Evolutionary conservation across 2,888 invertebrate genomes (phyloP).

Genomic region (Brachypterus glaber): DNA sequence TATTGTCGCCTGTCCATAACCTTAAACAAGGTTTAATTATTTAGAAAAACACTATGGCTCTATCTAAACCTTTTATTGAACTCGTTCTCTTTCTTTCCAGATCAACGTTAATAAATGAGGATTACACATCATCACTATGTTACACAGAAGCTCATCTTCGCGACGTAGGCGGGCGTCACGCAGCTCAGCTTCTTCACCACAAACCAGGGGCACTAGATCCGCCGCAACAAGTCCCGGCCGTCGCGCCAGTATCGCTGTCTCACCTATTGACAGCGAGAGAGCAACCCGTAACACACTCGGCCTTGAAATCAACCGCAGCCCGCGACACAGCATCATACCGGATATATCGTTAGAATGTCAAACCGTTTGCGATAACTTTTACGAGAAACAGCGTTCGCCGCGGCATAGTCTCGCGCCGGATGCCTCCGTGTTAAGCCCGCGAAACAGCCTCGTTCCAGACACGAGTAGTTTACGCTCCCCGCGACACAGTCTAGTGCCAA

Average conservation of each 20-base stretch:
- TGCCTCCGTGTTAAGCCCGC: conserved; percentile 43
- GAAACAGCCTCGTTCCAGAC: conserved; percentile 55
- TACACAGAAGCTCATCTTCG: conserved; percentile 55
- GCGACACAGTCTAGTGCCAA: conserved; percentile 50
- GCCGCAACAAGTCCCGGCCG: conserved; percentile 38
- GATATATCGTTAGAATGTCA: conserved; percentile 41
- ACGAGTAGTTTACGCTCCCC: conserved; percentile 40
- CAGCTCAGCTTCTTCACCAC: conserved; percentile 55
- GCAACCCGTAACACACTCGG: conserved; percentile 29
- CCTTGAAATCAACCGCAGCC: conserved; percentile 41
- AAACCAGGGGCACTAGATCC: conserved; percentile 47
- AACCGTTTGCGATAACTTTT: conserved; percentile 22
- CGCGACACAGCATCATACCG: conserved; percentile 39
- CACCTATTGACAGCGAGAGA: conserved; percentile 34
- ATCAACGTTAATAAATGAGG: no score
- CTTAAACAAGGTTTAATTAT: no score
- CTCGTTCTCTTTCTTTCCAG: no score
- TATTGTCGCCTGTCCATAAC: no score
- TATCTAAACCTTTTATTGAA: no score
- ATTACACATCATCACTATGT: conserved; percentile 45
- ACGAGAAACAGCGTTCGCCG: conserved; percentile 42
- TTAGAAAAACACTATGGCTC: no score
- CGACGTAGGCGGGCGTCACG: conserved; percentile 58
- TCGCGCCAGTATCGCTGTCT: conserved; percentile 38
- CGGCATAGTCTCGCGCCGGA: conserved; percentile 49